Evolutionary conservation across 2,113 vertebrate species (phyloP), one percentile per base, ranked within the genome.

Genomic region (Merops nubicus): DNA sequence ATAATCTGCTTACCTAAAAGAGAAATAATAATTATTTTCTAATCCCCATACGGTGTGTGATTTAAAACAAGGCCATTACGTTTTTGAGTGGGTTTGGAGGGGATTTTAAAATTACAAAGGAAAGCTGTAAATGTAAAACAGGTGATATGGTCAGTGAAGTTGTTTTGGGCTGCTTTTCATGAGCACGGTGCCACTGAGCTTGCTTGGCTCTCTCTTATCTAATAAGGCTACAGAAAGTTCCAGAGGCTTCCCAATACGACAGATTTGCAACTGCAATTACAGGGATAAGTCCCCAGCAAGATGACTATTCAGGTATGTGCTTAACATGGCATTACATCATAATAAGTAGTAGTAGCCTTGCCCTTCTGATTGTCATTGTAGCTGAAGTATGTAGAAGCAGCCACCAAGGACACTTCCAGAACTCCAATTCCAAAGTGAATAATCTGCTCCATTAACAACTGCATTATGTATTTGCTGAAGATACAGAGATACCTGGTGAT

Each of bases 1-100:
- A 67, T 93, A 93, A 96, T 92, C 92, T 96, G 42, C 34, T 92
- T 95, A 92, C 91, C 82, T 94, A 63, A 59, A 88, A 84, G 26
- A 80, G 51, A 47, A 85, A 86, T 69, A 93, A 86, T 88, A 89
- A 95, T 93, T 88, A 85, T 88, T 95, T 92, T 54, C 54, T 74
- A 93, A 95, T 95, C 91, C 86, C 88, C 77, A 1, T 51, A 50
- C 86, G 34, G 36, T 2, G 8, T 80, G 54, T 69, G 79, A 80
- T 95, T 86, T 95, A 80, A 84, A 94, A 62, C 54, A 86, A 90
- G 72, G 48, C 48, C 69, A 56, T 83, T 92, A 57, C 22, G 57
- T 28, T 83, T 93, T 22, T 57, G 72, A 83, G 65, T 68, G 21
- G 9, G 2, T 43, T 34, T 50, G 20, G 16, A 9, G 7, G 1